phyloP scores from a whole-genome alignment of 2,113 vertebrate genomes.

The Narcine bancroftii region DNA sequence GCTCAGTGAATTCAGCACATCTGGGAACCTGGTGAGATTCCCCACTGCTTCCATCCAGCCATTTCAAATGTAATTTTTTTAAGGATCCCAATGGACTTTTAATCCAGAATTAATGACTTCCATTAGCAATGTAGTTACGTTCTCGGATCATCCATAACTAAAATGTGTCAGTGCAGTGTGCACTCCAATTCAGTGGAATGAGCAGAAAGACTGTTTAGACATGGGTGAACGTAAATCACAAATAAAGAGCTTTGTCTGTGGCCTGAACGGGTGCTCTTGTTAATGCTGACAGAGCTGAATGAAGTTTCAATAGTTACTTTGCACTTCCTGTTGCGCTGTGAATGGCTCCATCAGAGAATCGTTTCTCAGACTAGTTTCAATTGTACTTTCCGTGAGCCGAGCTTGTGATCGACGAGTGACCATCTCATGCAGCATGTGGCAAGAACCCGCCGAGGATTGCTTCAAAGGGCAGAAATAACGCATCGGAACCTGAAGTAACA shows the following conservation, averaged over 20 bases:
- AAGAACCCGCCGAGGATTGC: not conserved
- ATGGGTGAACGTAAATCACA: constrained; percentile 19
- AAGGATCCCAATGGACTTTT: not conserved
- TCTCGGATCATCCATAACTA: not conserved
- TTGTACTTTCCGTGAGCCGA: not conserved
- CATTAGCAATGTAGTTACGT: not conserved
- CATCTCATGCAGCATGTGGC: not conserved
- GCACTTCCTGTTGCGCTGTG: not conserved
- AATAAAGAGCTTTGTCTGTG: not conserved
- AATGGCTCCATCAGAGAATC: not conserved
- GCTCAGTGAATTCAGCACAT: not conserved
- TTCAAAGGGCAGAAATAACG: not conserved
- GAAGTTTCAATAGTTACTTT: not conserved
- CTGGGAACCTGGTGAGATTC: not conserved
- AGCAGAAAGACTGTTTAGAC: constrained; percentile 2
- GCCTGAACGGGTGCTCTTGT: constrained; percentile 6
- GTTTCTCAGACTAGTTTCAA: not conserved
- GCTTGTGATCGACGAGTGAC: not conserved
- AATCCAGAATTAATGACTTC: constrained; percentile 11
- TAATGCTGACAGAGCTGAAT: not conserved
- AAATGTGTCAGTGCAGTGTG: not conserved
- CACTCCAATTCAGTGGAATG: constrained; percentile 5
- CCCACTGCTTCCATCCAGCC: not conserved
- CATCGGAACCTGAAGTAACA: not conserved
- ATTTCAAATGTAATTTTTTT: not conserved